Base-by-base conservation (phyloP, 2,888 invertebrate genomes). In the Cantharis nigra region DNA sequence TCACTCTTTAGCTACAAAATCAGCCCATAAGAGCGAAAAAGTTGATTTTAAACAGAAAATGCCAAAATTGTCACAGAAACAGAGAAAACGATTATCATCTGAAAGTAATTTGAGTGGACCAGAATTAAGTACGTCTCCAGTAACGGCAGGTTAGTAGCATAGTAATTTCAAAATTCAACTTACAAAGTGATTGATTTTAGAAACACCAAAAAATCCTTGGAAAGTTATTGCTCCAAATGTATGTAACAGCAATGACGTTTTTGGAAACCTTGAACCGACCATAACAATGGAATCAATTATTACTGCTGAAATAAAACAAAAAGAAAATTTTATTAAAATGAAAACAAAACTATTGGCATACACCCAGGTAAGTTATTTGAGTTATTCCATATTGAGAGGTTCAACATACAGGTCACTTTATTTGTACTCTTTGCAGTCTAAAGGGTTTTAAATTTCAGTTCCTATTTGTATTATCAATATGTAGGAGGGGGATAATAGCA, bases 291-390 rank as follows among this genome's bases (percentile, higher is more conserved):
- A 91, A 79, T 87, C 92, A 79, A 96, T 96, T 79, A 89, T 96
- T 72, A 92, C 92, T 13, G 94, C 94, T 82, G 95, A 96, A 87
- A 91, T 90, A 82, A 92, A 93, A 74, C 94, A 94, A 84, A 93
- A 92, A 79, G 94, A 94, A 80, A 93, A 94, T 83, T 91, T 91
- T 80, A 91, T 92, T 2, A 93, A 93, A 85, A 92, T 94, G 83
- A 92, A 92, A 85, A 93, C 93, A 9, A 96, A 96, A 86, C 92
- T 94, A 0, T 89, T 96, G 23, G 88, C 89, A 76, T 89, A 94
- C 81, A 96, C 96, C 14, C 96, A 96, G 92, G 96, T 94, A 89
- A 82, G 79, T 78, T 76, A 20, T 69, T 30, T 30, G 10, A 3
- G 28, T 7, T 26, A 26, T 26, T 26, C 9, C 26, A 9, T 26